Evolutionary conservation across 2,797 vertebrate species (phyloP).

Genomic region (Tenualosa thibaudeaui): DNA sequence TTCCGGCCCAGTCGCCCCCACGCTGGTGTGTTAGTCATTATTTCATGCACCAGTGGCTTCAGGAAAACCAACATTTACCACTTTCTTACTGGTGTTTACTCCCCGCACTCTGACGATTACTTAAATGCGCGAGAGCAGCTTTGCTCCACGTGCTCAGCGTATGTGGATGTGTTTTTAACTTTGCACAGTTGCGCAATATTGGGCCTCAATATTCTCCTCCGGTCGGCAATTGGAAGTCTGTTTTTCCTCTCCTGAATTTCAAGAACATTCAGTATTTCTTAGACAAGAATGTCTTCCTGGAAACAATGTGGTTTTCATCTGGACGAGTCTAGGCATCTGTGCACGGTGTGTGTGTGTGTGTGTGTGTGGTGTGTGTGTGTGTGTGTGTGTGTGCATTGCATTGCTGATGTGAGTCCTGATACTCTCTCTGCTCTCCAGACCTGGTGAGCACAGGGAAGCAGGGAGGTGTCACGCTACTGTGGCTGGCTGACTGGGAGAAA

Average conservation of each 20-base stretch:
- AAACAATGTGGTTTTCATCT: slow-evolving; percentile 63
- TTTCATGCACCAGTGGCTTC: background rate
- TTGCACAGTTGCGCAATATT: background rate
- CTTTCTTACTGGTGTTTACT: background rate
- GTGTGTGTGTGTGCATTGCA: slow-evolving; percentile 16
- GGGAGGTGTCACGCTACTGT: slow-evolving; percentile 63
- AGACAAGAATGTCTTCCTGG: slow-evolving; percentile 49
- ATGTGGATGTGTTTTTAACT: background rate
- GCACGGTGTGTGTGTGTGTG: slow-evolving; percentile 30
- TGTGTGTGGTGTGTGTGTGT: slow-evolving; percentile 37
- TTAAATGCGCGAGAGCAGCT: background rate
- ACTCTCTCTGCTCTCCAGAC: slow-evolving; percentile 60
- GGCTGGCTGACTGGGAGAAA: slow-evolving; percentile 32
- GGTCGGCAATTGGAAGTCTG: background rate
- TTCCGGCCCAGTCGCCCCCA: background rate
- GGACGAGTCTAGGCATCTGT: slow-evolving; percentile 21
- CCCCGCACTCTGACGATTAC: background rate
- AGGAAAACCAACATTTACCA: background rate
- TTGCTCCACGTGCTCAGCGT: background rate
- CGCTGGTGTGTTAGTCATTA: background rate
- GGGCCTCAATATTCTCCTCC: background rate
- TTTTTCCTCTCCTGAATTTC: slow-evolving; percentile 30
- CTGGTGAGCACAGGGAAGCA: slow-evolving; percentile 18
- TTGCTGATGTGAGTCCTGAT: slow-evolving; percentile 58
- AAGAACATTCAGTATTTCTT: slow-evolving; percentile 33